Percentiles rank a stretch among this genome's conserved stretches.
These are phyloP conservation scores for Megalopta genalis DNA, from an alignment of 1,140 invertebrate genomes.

Conservation along the genomic window DNA sequence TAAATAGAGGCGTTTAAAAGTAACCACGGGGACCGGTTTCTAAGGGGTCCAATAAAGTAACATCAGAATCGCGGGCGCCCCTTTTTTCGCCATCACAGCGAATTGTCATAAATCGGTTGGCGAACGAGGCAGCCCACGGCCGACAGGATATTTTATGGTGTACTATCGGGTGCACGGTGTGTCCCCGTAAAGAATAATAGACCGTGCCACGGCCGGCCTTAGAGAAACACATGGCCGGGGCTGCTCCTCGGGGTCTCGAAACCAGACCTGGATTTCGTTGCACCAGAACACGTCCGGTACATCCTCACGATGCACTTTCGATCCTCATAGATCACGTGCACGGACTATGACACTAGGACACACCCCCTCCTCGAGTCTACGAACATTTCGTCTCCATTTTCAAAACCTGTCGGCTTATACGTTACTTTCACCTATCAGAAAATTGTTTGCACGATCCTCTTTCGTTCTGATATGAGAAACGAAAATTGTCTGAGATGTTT, in stretches of 20 bases:
- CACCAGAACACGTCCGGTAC: slow-evolving; percentile 27
- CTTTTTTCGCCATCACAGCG: background rate
- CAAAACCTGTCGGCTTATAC: no score
- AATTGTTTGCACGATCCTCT: no score
- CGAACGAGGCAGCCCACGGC: background rate
- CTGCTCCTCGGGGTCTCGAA: background rate
- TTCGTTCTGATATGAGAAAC: no score
- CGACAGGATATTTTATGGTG: slow-evolving; percentile 10
- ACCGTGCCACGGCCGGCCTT: background rate
- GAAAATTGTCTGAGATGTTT: no score
- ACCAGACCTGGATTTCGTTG: slow-evolving; percentile 9
- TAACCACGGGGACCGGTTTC: slow-evolving; percentile 19
- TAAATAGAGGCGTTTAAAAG: slow-evolving; percentile 30
- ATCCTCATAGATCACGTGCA: slow-evolving; percentile 11
- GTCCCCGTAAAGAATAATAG: slow-evolving; percentile 23
- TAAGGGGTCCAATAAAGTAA: slow-evolving; percentile 19
- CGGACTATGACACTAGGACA: background rate
- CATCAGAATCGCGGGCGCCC: slow-evolving; percentile 14
- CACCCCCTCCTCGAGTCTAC: no score
- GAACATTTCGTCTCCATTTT: no score
- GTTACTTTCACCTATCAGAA: no score
- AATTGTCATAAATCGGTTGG: slow-evolving; percentile 23
- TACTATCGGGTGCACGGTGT: background rate
- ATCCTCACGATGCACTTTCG: slow-evolving; percentile 3
- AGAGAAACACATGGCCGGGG: slow-evolving; percentile 20